Evolutionary conservation across 2,888 invertebrate genomes (phyloP).

Genomic region (Scaptomyza caliginosa): DNA sequence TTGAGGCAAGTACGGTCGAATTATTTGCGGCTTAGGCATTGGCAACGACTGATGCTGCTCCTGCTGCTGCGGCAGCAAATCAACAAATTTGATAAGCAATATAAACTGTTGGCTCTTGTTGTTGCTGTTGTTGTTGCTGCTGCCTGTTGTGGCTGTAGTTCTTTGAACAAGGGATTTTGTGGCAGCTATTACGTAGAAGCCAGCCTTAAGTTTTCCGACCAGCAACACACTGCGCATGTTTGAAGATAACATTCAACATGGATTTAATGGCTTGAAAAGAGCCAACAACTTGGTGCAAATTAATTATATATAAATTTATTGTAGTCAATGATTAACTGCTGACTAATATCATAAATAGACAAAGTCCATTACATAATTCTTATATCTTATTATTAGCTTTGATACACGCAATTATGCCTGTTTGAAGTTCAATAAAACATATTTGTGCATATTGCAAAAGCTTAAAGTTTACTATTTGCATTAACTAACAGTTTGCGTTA

Average conservation of each 20-base stretch:
- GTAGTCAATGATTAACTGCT: background rate
- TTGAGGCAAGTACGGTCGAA: slow-evolving; percentile 36
- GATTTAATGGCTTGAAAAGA: slow-evolving; percentile 9
- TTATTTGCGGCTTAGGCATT: slow-evolving; percentile 71
- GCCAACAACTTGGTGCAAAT: slow-evolving; percentile 15
- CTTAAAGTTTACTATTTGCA: slow-evolving; percentile 36
- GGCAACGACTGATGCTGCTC: slow-evolving; percentile 2
- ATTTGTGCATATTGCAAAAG: slow-evolving; percentile 11
- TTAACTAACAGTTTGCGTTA: slow-evolving; percentile 47
- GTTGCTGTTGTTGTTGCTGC: background rate
- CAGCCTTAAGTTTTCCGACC: slow-evolving; percentile 26
- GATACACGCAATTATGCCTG: background rate
- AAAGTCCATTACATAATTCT: too few species aligned
- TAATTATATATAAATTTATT: slow-evolving; percentile 19
- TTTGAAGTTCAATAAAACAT: slow-evolving; percentile 1
- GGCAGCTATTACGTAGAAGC: slow-evolving; percentile 40
- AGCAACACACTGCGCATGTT: slow-evolving; percentile 19
- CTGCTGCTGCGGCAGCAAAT: slow-evolving; percentile 71
- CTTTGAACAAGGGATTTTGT: slow-evolving; percentile 65
- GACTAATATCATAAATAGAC: too few species aligned
- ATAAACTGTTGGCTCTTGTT: slow-evolving; percentile 53
- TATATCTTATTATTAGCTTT: too few species aligned
- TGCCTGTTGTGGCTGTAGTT: slow-evolving; percentile 24
- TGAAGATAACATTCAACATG: slow-evolving; percentile 24
- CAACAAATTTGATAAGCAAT: slow-evolving; percentile 79